Evolutionary conservation across 2,888 invertebrate genomes (phyloP), one percentile per base, ranked within the genome.

Genomic region (Ommatoiulus sabulosus): DNA sequence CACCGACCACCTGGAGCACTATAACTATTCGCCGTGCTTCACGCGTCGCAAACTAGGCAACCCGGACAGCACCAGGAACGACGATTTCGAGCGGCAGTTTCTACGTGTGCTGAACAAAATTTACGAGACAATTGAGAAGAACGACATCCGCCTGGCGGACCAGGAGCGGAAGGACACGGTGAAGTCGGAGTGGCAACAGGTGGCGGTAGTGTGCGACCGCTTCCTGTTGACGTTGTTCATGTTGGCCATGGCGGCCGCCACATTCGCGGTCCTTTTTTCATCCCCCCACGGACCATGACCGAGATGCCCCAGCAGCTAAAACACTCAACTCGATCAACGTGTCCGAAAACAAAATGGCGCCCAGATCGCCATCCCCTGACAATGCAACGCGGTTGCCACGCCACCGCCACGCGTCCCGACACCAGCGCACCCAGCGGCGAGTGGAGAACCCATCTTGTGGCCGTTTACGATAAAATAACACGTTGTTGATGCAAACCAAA

Each of bases 131-230:
- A 96, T 97, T 89, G 97, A 97, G 91, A 93, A 95, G 87, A 97
- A 96, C 93, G 97, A 96, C 92, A 94, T 95, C 91, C 94, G 97
- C 5, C 94, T 97, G 8, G 95, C 95, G 0, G 96, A 97, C 91
- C 96, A 96, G 92, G 97, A 97, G 92, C 94, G 95, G 88, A 94
- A 95, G 88, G 97, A 97, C 91, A 94, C 95, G 87, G 96, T 96
- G 89, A 96, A 96, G 91, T 93, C 96, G 88, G 97, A 97, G 92
- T 97, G 97, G 97, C 96, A 95, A 91, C 95, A 95, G 91, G 93
- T 96, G 89, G 97, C 97, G 0, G 94, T 97, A 88, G 97, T 97
- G 17, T 95, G 97, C 89, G 97, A 97, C 92, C 90, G 91, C 43
- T 90, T 96, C 4, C 94, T 97, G 0, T 94, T 97, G 20, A 95